Evolutionary conservation across 2,113 vertebrate species (phyloP).

Genomic region (Herpetotheres cachinnans): DNA sequence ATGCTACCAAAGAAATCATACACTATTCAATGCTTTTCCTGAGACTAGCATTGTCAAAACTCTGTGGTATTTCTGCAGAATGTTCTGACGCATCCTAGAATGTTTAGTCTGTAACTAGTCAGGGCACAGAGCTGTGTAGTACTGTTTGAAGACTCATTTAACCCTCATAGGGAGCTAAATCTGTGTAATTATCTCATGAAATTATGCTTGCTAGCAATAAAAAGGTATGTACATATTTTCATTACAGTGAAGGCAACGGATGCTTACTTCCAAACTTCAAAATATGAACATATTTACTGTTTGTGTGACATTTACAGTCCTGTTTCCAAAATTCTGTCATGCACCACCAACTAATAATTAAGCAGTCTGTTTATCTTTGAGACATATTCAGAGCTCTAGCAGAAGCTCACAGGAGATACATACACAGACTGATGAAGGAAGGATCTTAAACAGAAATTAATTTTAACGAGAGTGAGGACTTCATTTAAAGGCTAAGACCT

Average conservation of each 20-base stretch:
- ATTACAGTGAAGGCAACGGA: not conserved
- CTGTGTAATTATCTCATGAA: not conserved
- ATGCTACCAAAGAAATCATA: not conserved
- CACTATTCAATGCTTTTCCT: not conserved
- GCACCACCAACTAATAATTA: constrained; percentile 44
- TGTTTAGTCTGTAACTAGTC: not conserved
- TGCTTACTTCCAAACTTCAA: not conserved
- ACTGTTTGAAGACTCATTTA: not conserved
- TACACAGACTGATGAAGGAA: not conserved
- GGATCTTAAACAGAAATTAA: not conserved
- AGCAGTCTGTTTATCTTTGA: constrained; percentile 36
- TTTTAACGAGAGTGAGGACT: not conserved
- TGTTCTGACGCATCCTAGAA: not conserved
- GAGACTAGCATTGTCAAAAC: not conserved
- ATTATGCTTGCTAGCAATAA: not conserved
- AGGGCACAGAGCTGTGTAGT: not conserved
- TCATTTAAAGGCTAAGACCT: not conserved
- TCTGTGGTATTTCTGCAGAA: not conserved
- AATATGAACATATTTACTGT: not conserved
- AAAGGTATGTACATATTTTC: not conserved
- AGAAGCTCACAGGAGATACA: not conserved
- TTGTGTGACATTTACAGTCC: not conserved
- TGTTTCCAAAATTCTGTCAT: constrained; percentile 29
- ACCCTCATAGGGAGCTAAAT: not conserved
- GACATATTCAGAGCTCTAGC: not conserved